phyloP scores from a whole-genome alignment of 1,140 invertebrate genomes.

The Drosophila quadrilineata region DNA sequence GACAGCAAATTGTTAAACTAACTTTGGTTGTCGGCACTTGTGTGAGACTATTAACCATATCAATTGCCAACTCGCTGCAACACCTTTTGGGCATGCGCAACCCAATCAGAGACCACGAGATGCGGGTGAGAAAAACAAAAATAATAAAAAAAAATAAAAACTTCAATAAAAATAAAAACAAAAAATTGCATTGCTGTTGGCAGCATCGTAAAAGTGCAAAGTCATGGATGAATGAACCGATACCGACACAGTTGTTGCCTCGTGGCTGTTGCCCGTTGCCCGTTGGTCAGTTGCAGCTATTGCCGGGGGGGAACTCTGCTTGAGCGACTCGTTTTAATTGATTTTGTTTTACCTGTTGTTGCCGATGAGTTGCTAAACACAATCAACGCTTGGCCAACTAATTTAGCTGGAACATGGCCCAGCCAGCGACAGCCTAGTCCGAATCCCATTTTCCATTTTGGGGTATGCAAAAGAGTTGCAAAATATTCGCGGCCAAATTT shows the following conservation, averaged over 20 bases:
- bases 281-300: conserved; percentile 34
- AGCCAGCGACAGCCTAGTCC: conserved; percentile 20
- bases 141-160: no score
- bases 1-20: no score
- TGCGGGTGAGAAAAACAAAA: conserved; percentile 21
- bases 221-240: conserved; percentile 70
- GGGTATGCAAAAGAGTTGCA: conserved; percentile 61
- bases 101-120: conserved; percentile 13
- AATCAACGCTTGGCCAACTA: conserved; percentile 65
- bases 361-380: conserved; percentile 27
- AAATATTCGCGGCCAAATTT: conserved; percentile 66
- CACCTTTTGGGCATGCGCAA: conserved; percentile 68
- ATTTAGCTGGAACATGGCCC: conserved; percentile 62
- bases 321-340: conserved; percentile 73
- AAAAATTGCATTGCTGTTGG: conserved; percentile 19
- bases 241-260: not conserved
- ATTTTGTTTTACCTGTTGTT: conserved; percentile 50
- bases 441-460: conserved; percentile 1
- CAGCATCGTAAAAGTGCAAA: conserved; percentile 62
- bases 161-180: no score
- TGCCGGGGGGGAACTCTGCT: conserved; percentile 62
- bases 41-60: conserved; percentile 61
- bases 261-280: conserved; percentile 9
- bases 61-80: conserved; percentile 48
- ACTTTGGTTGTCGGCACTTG: no score